A percentile compares a stretch with the other conserved stretches of the same genome.
Conservation (phyloP, 2,113 vertebrate species). For the Entelurus aequoreus region DNA sequence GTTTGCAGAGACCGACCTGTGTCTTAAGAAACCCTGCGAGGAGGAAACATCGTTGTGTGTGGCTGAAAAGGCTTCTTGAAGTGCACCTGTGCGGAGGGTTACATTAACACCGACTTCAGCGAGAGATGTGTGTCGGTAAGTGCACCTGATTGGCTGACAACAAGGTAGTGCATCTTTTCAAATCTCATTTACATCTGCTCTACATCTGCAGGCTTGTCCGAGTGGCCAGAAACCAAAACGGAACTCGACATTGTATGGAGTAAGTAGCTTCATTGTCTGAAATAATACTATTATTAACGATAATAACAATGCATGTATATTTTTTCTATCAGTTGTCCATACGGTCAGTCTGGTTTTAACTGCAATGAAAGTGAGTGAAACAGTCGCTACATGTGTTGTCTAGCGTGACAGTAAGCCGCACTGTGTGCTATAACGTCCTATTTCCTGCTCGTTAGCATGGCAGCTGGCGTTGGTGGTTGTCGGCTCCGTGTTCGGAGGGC, state of each 20-base stretch:
- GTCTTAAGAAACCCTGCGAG: slow-evolving; percentile 11
- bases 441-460: slow-evolving; percentile 39
- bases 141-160: not conserved
- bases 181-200: not conserved
- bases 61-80: accelerated
- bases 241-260: not conserved
- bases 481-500: slow-evolving; percentile 46
- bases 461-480: slow-evolving; percentile 48
- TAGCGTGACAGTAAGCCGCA: not conserved
- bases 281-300: not conserved
- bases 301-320: not conserved
- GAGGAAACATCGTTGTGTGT: accelerated
- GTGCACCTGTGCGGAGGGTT: slow-evolving; percentile 2
- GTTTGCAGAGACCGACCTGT: slow-evolving; percentile 4
- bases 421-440: not conserved
- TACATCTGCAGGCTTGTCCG: slow-evolving; percentile 55
- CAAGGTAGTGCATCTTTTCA: not conserved
- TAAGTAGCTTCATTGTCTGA: slow-evolving; percentile 37
- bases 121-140: slow-evolving; percentile 39
- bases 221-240: not conserved
- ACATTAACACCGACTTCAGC: not conserved
- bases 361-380: slow-evolving; percentile 67
- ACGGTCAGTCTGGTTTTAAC: slow-evolving; percentile 63
- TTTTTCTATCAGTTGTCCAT: slow-evolving; percentile 53
- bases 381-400: not conserved